These are phyloP conservation scores for Lasioglossum calceatum DNA, from an alignment of 2,888 invertebrate species.

Conservation along the genomic window DNA sequence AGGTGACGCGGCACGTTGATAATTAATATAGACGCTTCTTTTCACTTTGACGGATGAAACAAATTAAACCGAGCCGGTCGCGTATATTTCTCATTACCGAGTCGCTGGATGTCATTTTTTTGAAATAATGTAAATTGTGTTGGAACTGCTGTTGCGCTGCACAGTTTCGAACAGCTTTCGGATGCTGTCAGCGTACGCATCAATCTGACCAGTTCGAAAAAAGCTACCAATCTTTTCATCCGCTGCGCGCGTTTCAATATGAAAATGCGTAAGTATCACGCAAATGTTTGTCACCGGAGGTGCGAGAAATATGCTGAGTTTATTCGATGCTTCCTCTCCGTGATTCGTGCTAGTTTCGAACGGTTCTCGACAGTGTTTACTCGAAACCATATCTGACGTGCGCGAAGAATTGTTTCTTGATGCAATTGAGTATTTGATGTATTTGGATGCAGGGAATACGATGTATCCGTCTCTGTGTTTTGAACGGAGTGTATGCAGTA, in stretches of 20 bases:
- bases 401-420: too few relatives aligned
- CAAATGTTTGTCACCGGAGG: constrained; percentile 47
- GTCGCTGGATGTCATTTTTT: constrained; percentile 6
- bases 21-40: not conserved
- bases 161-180: constrained; percentile 64
- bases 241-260: constrained; percentile 8
- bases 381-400: too few relatives aligned
- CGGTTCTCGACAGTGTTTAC: too few relatives aligned
- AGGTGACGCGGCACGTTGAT: not conserved
- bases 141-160: constrained; percentile 66
- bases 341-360: too few relatives aligned
- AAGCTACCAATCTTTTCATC: constrained; percentile 25
- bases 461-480: too few relatives aligned
- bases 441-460: too few relatives aligned
- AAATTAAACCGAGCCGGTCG: not conserved
- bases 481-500: too few relatives aligned
- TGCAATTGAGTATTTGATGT: too few relatives aligned
- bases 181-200: constrained; percentile 58
- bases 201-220: constrained; percentile 44
- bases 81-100: not conserved
- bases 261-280: constrained; percentile 54
- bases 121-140: constrained; percentile 25
- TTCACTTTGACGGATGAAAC: not conserved
- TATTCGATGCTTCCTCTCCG: constrained; percentile 19
- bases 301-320: constrained; percentile 65